Percentiles rank a stretch among this genome's conserved stretches.
Conservation (phyloP, 64 coral and sea anemone species). For the Porites australiensis region DNA sequence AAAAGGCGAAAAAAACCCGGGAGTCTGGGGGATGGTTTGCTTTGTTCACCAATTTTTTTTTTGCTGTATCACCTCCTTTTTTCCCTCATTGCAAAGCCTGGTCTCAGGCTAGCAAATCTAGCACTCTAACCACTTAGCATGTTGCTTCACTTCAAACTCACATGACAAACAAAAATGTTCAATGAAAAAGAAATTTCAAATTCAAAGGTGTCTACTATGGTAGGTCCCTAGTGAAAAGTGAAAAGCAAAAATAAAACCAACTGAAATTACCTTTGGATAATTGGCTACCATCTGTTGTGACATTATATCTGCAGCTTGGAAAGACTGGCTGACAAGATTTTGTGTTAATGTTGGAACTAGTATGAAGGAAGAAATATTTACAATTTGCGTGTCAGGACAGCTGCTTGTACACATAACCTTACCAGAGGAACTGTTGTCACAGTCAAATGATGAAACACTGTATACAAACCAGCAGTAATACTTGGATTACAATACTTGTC, state of each 20-base stretch:
- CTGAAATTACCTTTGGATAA: not conserved
- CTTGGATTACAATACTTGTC: constrained; percentile 95
- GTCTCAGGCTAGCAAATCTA: too few relatives aligned
- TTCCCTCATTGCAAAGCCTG: too few relatives aligned
- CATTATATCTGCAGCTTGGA: constrained; percentile 59
- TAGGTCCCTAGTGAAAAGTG: not conserved
- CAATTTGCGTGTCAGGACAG: not conserved
- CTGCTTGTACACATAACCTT: not conserved
- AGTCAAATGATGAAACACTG: not conserved
- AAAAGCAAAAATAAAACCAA: not conserved
- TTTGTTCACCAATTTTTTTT: too few relatives aligned
- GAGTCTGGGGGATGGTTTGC: too few relatives aligned
- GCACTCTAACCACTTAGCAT: too few relatives aligned
- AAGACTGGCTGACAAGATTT: constrained; percentile 75
- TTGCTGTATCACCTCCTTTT: too few relatives aligned
- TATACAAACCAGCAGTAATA: constrained; percentile 72
- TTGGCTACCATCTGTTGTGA: constrained; percentile 36
- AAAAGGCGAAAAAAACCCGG: too few relatives aligned
- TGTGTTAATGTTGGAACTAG: constrained; percentile 68
- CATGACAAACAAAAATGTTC: too few relatives aligned
- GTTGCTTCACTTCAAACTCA: too few relatives aligned
- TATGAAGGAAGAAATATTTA: not conserved
- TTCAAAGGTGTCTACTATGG: too few relatives aligned
- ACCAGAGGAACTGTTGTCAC: too few relatives aligned
- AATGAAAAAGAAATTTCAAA: too few relatives aligned